These are phyloP conservation scores for Marmota flaviventris DNA, from an alignment of 2,113 vertebrate genomes.

Conservation along the genomic window DNA sequence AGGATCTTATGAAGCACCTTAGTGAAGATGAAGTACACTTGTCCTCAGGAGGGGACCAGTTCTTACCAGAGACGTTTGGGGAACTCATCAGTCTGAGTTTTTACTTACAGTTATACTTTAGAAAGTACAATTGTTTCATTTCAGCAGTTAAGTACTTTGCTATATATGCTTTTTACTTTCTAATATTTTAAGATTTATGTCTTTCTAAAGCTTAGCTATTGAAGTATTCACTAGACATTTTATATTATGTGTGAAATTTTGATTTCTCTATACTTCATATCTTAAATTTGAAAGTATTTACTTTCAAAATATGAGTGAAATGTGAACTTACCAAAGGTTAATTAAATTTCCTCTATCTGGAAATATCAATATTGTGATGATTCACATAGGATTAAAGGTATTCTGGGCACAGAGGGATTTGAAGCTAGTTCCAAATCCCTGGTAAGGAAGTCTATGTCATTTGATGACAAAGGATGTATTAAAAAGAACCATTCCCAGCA, in stretches of 20 bases:
- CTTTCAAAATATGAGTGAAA: constrained; percentile 70
- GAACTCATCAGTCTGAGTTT: background rate
- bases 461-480: constrained; percentile 69
- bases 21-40: background rate
- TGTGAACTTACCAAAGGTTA: constrained; percentile 62
- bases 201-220: constrained; percentile 47
- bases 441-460: constrained; percentile 25
- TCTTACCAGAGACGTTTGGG: background rate
- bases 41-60: background rate
- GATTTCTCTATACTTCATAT: constrained; percentile 55
- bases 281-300: constrained; percentile 72
- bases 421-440: constrained; percentile 32
- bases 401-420: background rate
- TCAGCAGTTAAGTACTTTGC: constrained; percentile 50
- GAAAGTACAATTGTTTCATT: background rate
- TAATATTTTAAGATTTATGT: background rate
- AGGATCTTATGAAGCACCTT: background rate
- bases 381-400: constrained; percentile 64
- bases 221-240: constrained; percentile 49
- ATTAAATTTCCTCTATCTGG: constrained; percentile 61
- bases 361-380: constrained; percentile 67
- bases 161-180: background rate
- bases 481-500: constrained; percentile 3
- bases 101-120: constrained; percentile 20
- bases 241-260: constrained; percentile 64